Percentiles rank a stretch among this genome's conserved stretches.
These are phyloP conservation scores for Zaprionus kolodkinae DNA, from an alignment of 1,140 invertebrate species.

Conservation along the genomic window DNA sequence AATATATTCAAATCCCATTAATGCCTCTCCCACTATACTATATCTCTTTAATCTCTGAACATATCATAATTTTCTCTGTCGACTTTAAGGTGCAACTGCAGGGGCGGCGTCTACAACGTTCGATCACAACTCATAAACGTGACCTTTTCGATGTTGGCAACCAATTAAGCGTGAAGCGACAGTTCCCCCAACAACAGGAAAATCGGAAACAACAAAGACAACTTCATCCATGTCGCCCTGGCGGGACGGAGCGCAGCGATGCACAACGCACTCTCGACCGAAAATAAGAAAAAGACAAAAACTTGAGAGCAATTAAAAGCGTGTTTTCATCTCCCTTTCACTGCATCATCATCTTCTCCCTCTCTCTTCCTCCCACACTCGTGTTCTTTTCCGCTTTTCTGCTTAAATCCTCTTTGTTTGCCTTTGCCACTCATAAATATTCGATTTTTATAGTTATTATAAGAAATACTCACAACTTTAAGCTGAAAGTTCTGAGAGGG, in stretches of 20 bases:
- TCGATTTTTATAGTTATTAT: constrained; percentile 54
- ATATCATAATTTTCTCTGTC: not conserved
- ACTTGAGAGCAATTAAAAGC: constrained; percentile 69
- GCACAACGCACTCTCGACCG: constrained; percentile 32
- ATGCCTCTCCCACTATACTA: too few species aligned
- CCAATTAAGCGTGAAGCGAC: constrained; percentile 69
- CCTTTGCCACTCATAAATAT: constrained; percentile 60
- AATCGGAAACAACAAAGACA: constrained; percentile 34
- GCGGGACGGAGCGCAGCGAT: constrained; percentile 26
- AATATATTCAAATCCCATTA: not conserved
- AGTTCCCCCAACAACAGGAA: constrained; percentile 16
- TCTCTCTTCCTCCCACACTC: not conserved
- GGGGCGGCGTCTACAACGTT: constrained; percentile 28
- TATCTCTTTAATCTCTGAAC: not conserved
- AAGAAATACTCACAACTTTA: not conserved
- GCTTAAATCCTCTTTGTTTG: constrained; percentile 12
- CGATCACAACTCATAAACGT: constrained; percentile 71
- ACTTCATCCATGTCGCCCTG: constrained; percentile 41
- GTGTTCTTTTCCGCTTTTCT: not conserved
- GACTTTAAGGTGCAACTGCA: constrained; percentile 18
- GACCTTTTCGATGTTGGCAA: constrained; percentile 66
- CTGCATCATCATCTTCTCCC: not conserved
- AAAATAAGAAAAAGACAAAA: constrained; percentile 27
- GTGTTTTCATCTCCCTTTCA: constrained; percentile 20
- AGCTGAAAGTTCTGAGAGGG: not conserved